phyloP scores from a whole-genome alignment of 2,888 invertebrate genomes.

The Zelleria hepariella region DNA sequence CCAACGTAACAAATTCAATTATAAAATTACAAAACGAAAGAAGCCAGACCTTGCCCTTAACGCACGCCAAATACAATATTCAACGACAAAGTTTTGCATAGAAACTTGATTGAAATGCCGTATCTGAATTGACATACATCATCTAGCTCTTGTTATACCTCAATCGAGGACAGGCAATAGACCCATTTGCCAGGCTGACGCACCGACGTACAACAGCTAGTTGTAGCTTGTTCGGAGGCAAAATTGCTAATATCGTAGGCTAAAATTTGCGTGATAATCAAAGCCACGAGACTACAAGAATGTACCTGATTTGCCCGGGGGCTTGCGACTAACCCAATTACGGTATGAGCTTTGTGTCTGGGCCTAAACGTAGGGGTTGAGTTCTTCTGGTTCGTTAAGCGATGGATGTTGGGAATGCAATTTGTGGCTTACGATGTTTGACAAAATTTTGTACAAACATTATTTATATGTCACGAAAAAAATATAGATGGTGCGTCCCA shows the following conservation, averaged over 20 bases:
- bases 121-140: neutral
- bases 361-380: neutral
- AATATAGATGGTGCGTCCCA: no score
- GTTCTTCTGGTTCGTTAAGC: neutral
- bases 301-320: neutral
- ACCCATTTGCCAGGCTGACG: slow-evolving; percentile 58
- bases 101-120: neutral
- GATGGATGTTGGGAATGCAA: neutral
- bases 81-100: neutral
- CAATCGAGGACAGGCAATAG: slow-evolving; percentile 23
- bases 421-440: neutral
- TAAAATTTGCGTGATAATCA: slow-evolving; percentile 50
- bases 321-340: neutral
- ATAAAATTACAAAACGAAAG: neutral
- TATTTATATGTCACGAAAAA: no score
- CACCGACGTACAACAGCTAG: slow-evolving; percentile 30
- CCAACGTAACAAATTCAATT: neutral
- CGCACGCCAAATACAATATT: neutral
- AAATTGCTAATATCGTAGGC: slow-evolving; percentile 56
- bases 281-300: neutral
- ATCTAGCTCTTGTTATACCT: neutral
- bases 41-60: neutral
- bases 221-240: slow-evolving; percentile 49
- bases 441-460: neutral
- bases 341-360: neutral